phyloP scores from a whole-genome alignment of 2,113 vertebrate species.

The Emydocephalus ijimae region DNA sequence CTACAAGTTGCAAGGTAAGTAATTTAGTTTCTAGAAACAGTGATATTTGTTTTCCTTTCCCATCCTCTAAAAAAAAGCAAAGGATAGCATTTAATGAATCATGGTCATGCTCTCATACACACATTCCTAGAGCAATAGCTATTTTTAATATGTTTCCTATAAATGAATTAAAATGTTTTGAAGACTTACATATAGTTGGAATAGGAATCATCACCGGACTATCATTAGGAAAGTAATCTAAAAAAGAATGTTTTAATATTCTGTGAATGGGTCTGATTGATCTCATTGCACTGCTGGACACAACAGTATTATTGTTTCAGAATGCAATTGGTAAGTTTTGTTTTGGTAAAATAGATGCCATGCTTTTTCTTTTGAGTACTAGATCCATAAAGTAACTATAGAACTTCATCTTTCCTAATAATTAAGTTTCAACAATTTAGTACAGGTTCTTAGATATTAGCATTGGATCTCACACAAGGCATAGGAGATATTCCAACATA shows the following conservation, averaged over 20 bases:
- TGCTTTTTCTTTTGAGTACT: not conserved
- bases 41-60: not conserved
- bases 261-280: not conserved
- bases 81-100: not conserved
- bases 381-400: not conserved
- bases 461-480: not conserved
- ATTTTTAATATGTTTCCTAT: not conserved
- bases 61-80: not conserved
- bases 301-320: not conserved
- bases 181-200: slow-evolving; percentile 15
- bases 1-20: not conserved
- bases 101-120: not conserved
- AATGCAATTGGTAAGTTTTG: not conserved
- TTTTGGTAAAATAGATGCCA: not conserved
- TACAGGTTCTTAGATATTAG: not conserved
- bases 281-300: not conserved
- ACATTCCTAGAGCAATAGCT: not conserved
- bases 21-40: not conserved
- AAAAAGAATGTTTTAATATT: not conserved
- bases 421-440: not conserved
- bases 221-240: slow-evolving; percentile 1
- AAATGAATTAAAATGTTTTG: not conserved
- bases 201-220: not conserved
- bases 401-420: not conserved
- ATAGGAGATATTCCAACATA: not conserved